Conservation (phyloP, 2,113 vertebrate species). For the Barnardius zonarius region DNA sequence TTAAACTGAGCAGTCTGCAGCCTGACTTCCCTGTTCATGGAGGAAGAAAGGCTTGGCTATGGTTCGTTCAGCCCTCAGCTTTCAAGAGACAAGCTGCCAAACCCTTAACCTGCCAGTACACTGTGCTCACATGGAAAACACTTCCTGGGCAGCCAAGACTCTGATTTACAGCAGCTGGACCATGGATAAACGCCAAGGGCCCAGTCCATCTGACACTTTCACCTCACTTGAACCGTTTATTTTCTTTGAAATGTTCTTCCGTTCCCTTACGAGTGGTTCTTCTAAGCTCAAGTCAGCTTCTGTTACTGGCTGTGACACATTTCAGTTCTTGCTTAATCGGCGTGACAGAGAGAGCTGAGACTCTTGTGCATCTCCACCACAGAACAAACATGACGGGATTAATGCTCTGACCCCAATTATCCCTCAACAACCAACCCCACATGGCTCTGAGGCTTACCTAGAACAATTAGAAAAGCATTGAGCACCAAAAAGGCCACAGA, state of each 20-base stretch:
- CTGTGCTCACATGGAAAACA: conserved; percentile 57
- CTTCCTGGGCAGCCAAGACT: not conserved
- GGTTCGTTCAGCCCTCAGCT: not conserved
- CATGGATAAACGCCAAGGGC: not conserved
- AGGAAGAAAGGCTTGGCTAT: not conserved
- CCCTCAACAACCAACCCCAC: not conserved
- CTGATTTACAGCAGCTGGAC: conserved; percentile 53
- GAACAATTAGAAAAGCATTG: conserved; percentile 79
- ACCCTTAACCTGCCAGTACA: not conserved
- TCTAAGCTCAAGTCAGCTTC: conserved; percentile 33
- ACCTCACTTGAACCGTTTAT: conserved; percentile 47
- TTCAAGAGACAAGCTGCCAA: not conserved
- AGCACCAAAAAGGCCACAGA: conserved; percentile 81
- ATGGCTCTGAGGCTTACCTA: conserved; percentile 69
- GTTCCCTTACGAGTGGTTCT: not conserved
- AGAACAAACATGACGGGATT: not conserved
- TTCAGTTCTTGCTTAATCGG: not conserved
- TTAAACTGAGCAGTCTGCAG: not conserved
- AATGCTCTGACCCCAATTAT: not conserved
- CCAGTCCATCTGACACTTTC: not conserved
- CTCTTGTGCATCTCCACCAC: not conserved
- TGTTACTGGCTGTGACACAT: conserved; percentile 31
- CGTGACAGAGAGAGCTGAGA: not conserved
- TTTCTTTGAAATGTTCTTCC: conserved; percentile 45
- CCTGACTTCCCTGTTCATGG: not conserved